phyloP scores from a whole-genome alignment of 2,113 vertebrate genomes.

The Brachionichthys hirsutus region DNA sequence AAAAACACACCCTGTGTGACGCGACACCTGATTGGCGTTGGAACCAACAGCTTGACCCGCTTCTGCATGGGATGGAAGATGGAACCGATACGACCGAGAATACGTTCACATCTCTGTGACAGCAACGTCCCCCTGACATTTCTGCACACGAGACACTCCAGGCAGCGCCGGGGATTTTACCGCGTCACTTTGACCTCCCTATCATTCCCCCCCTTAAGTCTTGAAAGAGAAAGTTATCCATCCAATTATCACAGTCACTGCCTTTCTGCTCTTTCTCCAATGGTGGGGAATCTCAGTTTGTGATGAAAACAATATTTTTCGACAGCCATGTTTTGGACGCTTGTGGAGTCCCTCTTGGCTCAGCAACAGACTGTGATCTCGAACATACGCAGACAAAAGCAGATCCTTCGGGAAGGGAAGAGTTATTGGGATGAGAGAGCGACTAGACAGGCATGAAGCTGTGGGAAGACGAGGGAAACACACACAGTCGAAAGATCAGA shows the following conservation, averaged over 20 bases:
- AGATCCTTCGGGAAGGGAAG: conserved; percentile 16
- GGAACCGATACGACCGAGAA: too few relatives aligned
- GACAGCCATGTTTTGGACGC: too few relatives aligned
- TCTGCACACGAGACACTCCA: not conserved
- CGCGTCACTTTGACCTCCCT: not conserved
- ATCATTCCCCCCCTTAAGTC: not conserved
- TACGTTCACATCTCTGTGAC: not conserved
- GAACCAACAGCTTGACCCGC: not conserved
- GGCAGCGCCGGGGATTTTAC: not conserved
- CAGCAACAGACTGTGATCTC: conserved; percentile 26
- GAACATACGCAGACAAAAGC: conserved; percentile 5
- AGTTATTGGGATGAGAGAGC: conserved; percentile 40
- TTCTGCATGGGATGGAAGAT: not conserved
- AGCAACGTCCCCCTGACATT: not conserved
- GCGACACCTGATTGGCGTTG: too few relatives aligned
- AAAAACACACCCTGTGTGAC: not conserved
- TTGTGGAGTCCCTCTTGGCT: conserved; percentile 29
- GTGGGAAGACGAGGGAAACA: conserved; percentile 21
- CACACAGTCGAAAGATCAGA: conserved; percentile 16
- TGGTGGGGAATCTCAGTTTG: conserved; percentile 22
- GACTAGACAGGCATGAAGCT: conserved; percentile 33
- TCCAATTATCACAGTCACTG: not conserved
- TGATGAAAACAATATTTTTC: conserved; percentile 26
- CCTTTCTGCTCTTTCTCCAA: conserved; percentile 12
- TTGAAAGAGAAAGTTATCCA: conserved; percentile 10